phyloP scores from a whole-genome alignment of 1,140 invertebrate species.

The Drosophila sp. region DNA sequence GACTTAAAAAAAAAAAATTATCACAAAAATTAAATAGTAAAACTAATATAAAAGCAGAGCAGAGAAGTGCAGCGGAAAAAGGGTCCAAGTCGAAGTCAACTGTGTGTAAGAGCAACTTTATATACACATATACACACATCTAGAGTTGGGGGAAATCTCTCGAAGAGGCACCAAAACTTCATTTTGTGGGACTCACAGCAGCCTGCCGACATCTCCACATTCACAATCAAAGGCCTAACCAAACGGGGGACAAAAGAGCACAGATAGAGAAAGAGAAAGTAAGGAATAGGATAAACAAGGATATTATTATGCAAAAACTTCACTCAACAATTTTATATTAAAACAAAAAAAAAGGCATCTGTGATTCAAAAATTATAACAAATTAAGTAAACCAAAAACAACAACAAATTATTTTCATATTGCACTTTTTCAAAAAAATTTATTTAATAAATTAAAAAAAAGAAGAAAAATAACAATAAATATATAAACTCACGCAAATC shows the following conservation, averaged over 20 bases:
- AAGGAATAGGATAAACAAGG: conserved; percentile 9
- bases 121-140: not conserved
- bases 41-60: not conserved
- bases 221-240: conserved; percentile 49
- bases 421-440: conserved; percentile 62
- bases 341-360: conserved; percentile 67
- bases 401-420: conserved; percentile 74
- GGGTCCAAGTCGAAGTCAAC: conserved; percentile 19
- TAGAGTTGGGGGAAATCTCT: not conserved
- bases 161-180: not conserved
- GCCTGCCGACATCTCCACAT: conserved; percentile 62
- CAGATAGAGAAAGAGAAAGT: conserved; percentile 10
- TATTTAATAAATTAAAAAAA: conserved; percentile 55
- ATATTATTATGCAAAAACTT: conserved; percentile 30
- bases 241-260: conserved; percentile 28
- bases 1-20: not conserved
- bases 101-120: not conserved
- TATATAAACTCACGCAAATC: conserved; percentile 44
- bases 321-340: conserved; percentile 22
- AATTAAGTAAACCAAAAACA: conserved; percentile 50
- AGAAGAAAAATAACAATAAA: conserved; percentile 34
- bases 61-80: conserved; percentile 13
- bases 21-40: conserved; percentile 20
- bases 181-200: conserved; percentile 17
- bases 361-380: conserved; percentile 63